Conservation (phyloP, 1,140 invertebrate genomes). For the Conus betulinus region DNA sequence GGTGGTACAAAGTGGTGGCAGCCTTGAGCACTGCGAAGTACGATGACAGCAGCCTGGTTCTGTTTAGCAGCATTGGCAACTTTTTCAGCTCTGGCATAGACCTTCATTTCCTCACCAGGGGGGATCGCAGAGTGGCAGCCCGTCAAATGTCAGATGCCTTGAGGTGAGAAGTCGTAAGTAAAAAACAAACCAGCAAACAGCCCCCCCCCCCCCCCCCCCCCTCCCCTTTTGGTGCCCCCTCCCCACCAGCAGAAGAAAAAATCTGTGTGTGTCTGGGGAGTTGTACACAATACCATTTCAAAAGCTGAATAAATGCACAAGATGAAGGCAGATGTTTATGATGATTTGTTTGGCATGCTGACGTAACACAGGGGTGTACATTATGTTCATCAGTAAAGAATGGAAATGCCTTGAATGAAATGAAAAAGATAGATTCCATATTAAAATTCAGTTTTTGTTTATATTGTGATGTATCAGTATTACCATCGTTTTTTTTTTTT, state of each 20-base stretch:
- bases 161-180: constrained; percentile 49
- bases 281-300: too few relatives aligned
- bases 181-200: too few relatives aligned
- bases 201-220: too few relatives aligned
- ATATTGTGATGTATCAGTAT: too few relatives aligned
- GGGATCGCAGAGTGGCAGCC: constrained; percentile 66
- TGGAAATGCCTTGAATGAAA: neutral
- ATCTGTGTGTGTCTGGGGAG: too few relatives aligned
- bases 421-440: too few relatives aligned
- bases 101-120: constrained; percentile 66
- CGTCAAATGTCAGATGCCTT: constrained; percentile 71
- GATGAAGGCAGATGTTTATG: too few relatives aligned
- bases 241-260: too few relatives aligned
- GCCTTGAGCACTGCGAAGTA: constrained; percentile 72
- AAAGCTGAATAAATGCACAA: too few relatives aligned
- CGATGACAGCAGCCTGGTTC: constrained; percentile 73
- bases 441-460: neutral
- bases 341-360: too few relatives aligned
- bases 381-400: neutral
- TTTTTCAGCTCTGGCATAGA: constrained; percentile 73
- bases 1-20: constrained; percentile 70
- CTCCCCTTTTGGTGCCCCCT: too few relatives aligned
- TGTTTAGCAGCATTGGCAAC: constrained; percentile 72
- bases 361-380: too few relatives aligned
- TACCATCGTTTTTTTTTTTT: neutral